Evolutionary conservation across 2,797 vertebrate species (phyloP).

Genomic region (Epinephelus awoara): DNA sequence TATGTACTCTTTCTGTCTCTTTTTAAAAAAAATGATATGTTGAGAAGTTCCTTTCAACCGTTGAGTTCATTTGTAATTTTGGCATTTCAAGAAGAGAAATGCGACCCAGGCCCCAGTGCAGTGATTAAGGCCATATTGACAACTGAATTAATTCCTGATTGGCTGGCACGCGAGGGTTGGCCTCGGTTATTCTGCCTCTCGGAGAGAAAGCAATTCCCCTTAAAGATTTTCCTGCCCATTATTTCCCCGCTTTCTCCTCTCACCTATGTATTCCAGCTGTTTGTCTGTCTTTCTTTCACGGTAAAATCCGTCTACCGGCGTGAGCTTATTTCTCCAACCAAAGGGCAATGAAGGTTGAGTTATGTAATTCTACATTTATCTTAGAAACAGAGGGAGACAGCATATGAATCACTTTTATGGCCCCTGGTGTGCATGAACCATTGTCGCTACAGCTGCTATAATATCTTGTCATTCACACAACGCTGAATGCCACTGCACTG

Average conservation of each 20-base stretch:
- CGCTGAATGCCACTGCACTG: conserved; percentile 60
- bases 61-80: conserved; percentile 59
- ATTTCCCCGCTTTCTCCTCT: conserved; percentile 43
- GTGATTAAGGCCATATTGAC: conserved; percentile 82
- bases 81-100: conserved; percentile 48
- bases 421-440: conserved; percentile 64
- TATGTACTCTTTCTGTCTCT: background rate
- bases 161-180: conserved; percentile 49
- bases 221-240: conserved; percentile 68
- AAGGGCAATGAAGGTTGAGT: conserved; percentile 77
- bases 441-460: conserved; percentile 67
- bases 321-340: conserved; percentile 66
- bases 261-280: conserved; percentile 48
- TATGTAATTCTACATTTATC: conserved; percentile 78
- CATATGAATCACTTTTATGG: conserved; percentile 78
- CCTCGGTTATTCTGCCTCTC: conserved; percentile 51
- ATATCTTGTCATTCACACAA: conserved; percentile 81
- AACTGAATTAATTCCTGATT: conserved; percentile 79
- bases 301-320: conserved; percentile 45
- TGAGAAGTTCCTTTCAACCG: background rate
- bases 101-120: conserved; percentile 47
- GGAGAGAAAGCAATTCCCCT: conserved; percentile 69
- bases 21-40: conserved; percentile 21
- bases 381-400: conserved; percentile 68
- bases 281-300: conserved; percentile 18